Base-by-base conservation (phyloP, 2,888 invertebrate species). In the Fragum sueziense region DNA sequence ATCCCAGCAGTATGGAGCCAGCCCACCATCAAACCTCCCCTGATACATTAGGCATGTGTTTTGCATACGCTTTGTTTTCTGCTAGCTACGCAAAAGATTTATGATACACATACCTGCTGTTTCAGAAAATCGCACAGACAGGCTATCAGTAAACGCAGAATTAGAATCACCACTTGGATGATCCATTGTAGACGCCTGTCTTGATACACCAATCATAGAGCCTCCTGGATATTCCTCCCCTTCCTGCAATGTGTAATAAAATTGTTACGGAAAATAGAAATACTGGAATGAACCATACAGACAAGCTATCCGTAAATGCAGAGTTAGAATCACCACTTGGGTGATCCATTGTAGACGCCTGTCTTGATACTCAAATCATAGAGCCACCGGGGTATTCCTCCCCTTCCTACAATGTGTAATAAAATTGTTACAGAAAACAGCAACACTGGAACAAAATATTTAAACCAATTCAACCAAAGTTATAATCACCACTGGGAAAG, bases 191-290 rank as follows among this genome's bases (percentile, higher is more conserved):
- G 80, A 80, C 20, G 62, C 67, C 68, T 82, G 80, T 54, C 84
- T 62, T 14, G 76, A 78, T 41, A 73, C 69, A 67, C 70, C 76
- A 27, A 62, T 57, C 17, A 75, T 68, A 17, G 83, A 80, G 22
- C 73, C 85, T 57, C 87, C 86, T 47, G 90, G 71, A 51, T 82
- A 80, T 54, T 91, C 91, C 73, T 91, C 91, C 20, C 90, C 90
- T 74, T 65, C 65, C 65, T 65, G 25, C 20, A 65, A 41, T 41
- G 14, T 9, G n/a, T 3, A 47, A 47, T 9, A 47, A 3, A 47
- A 47, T 6, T 37, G 37, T 37, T 37, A 14, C 37, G 14, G 37
- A 37, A 37, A 37, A 9, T 37, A 9, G 37, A n/a, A n/a, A n/a
- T n/a, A n/a, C n/a, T n/a, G n/a, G n/a, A n/a, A n/a, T n/a, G n/a